phyloP scores from a whole-genome alignment of 2,797 vertebrate species.

The Diplodus puntazzo region DNA sequence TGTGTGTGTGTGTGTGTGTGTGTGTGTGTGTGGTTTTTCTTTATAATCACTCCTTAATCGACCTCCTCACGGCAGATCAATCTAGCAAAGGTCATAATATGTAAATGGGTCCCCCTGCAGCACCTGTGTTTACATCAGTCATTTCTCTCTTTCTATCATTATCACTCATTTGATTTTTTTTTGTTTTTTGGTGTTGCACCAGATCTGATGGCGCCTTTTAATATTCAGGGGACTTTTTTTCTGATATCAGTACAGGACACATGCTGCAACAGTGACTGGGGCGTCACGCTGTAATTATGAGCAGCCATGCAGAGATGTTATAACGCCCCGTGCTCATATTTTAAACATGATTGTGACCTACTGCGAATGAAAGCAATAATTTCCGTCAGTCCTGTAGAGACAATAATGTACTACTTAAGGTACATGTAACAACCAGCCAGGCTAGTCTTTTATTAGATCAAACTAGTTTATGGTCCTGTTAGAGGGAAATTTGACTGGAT shows the following conservation, averaged over 20 bases:
- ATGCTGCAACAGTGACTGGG: not conserved
- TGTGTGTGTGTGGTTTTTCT: slow-evolving; percentile 15
- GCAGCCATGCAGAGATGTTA: slow-evolving; percentile 21
- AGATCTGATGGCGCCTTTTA: not conserved
- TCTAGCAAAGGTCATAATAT: not conserved
- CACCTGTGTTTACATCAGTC: not conserved
- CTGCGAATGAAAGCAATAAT: not conserved
- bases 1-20: not conserved
- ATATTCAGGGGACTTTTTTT: not conserved
- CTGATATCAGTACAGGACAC: slow-evolving; percentile 1
- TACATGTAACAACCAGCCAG: not conserved
- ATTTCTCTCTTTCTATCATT: slow-evolving; percentile 13
- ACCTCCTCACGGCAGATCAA: not conserved
- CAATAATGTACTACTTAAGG: not conserved
- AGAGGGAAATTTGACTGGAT: not conserved
- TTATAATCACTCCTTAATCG: not conserved
- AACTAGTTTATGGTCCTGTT: not conserved
- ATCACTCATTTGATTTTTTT: slow-evolving; percentile 28
- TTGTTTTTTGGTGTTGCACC: not conserved
- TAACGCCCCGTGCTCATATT: not conserved
- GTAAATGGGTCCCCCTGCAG: not conserved
- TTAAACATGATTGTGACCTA: not conserved
- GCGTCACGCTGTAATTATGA: slow-evolving; percentile 7
- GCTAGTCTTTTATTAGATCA: too few species aligned
- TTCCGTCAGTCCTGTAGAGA: not conserved